These are phyloP conservation scores for Conistra vaccinii DNA, from an alignment of 2,888 invertebrate genomes.

Conservation along the genomic window DNA sequence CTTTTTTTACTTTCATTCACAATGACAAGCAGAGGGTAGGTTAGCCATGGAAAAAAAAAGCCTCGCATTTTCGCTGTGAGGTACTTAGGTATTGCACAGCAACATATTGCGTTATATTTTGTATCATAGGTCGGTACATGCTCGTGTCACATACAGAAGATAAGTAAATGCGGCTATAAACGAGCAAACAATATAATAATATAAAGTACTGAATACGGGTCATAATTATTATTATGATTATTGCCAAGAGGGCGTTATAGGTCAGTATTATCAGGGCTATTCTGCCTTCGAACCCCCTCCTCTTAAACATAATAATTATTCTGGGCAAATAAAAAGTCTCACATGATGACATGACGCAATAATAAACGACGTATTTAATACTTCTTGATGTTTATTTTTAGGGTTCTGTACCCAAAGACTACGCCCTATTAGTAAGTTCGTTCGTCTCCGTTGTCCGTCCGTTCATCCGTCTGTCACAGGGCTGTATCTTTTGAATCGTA, in stretches of 20 bases:
- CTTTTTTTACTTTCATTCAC: background rate
- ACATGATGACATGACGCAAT: constrained; percentile 72
- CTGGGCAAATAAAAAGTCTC: constrained; percentile 59
- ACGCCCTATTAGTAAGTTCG: too few species aligned
- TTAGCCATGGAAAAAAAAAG: background rate
- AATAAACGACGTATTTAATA: constrained; percentile 6
- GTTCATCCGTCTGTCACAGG: too few species aligned
- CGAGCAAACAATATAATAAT: constrained; percentile 47
- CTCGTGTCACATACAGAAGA: constrained; percentile 11
- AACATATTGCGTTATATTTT: background rate
- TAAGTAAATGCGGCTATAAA: constrained; percentile 9
- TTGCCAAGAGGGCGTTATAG: constrained; percentile 66
- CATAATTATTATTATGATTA: constrained; percentile 64
- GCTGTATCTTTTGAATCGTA: too few species aligned
- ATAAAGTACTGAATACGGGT: constrained; percentile 45
- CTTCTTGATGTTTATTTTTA: background rate
- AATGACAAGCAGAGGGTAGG: background rate
- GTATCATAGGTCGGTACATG: background rate
- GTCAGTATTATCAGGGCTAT: constrained; percentile 76
- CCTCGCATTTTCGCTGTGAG: background rate
- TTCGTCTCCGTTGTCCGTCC: too few species aligned
- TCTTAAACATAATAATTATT: constrained; percentile 17
- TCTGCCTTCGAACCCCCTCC: constrained; percentile 58
- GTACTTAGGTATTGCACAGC: constrained; percentile 5
- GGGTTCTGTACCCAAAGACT: background rate